Conservation (phyloP, 35 echinoderm and acorn worm species). For the Apostichopus californicus region DNA sequence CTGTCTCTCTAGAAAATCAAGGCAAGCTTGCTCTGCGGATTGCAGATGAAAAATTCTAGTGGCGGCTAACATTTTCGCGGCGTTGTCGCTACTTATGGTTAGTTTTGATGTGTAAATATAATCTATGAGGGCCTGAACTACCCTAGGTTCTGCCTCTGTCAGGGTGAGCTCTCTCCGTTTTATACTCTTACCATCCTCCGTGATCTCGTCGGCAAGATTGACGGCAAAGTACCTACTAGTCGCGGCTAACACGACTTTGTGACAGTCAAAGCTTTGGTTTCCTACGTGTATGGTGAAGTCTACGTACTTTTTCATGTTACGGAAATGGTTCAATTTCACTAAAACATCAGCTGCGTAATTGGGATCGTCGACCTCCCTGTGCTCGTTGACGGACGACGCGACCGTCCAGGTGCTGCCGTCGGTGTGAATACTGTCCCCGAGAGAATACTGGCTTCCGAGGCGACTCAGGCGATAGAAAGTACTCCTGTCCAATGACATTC, state of each 20-base stretch:
- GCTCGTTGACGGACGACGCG: conserved; percentile 74
- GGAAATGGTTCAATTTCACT: conserved; percentile 73
- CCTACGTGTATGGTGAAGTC: conserved; percentile 87
- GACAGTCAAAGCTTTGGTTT: conserved; percentile 69
- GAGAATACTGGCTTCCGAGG: conserved; percentile 79
- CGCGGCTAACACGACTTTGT: conserved; percentile 90
- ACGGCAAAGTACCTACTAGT: conserved; percentile 86
- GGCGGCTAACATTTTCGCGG: conserved; percentile 67
- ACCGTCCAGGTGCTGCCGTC: conserved; percentile 95
- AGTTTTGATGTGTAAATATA: conserved; percentile 97
- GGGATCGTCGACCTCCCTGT: conserved; percentile 89
- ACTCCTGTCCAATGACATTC: conserved; percentile 65
- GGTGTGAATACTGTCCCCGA: conserved; percentile 79
- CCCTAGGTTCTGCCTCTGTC: conserved; percentile 72
- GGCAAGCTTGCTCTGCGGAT: conserved; percentile 90
- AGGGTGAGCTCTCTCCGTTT: conserved; percentile 69
- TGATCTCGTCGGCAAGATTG: conserved; percentile 81
- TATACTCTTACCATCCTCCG: conserved; percentile 71
- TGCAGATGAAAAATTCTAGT: conserved; percentile 81
- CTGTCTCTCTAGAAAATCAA: conserved; percentile 76
- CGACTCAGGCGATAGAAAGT: conserved; percentile 86
- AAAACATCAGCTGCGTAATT: conserved; percentile 97
- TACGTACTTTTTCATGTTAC: conserved; percentile 71
- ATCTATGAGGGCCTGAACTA: conserved; percentile 81
- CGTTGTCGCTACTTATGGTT: conserved; percentile 83